Evolutionary conservation across 1,140 invertebrate genomes (phyloP).

Genomic region (Paraescarpia echinospica): DNA sequence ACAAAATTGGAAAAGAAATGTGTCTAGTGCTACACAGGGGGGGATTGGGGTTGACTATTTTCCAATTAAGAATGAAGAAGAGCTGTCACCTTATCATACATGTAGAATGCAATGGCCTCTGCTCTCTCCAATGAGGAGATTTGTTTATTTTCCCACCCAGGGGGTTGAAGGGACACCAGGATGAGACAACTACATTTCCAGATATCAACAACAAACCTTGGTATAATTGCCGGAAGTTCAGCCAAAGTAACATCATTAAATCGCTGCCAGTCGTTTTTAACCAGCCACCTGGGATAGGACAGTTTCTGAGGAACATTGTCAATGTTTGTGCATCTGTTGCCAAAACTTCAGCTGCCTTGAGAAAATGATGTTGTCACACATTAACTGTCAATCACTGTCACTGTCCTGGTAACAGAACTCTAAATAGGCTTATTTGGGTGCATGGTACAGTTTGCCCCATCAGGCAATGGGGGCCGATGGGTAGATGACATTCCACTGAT

Average conservation of each 20-base stretch:
- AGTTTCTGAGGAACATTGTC: slow-evolving; percentile 5
- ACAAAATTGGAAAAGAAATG: no score
- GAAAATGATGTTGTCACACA: neutral
- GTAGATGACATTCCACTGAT: neutral
- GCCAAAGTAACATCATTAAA: neutral
- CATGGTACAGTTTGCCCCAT: neutral
- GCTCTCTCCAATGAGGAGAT: neutral
- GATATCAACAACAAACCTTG: neutral
- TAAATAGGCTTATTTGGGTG: neutral
- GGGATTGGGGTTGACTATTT: no score
- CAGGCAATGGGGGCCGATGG: neutral
- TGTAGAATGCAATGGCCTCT: neutral
- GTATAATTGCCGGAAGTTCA: neutral
- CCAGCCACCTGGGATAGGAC: neutral
- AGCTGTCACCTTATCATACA: no score
- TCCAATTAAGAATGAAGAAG: no score
- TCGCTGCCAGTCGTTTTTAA: neutral
- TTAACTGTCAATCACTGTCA: neutral
- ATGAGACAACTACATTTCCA: neutral
- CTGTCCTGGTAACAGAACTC: neutral
- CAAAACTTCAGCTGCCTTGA: neutral
- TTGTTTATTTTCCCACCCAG: neutral
- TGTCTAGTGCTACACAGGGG: no score
- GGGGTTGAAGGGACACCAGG: neutral
- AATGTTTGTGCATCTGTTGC: neutral